A percentile compares a stretch with the other conserved stretches of the same genome.
phyloP scores from a whole-genome alignment of 2,888 invertebrate genomes.

The Cyaniris semiargus region DNA sequence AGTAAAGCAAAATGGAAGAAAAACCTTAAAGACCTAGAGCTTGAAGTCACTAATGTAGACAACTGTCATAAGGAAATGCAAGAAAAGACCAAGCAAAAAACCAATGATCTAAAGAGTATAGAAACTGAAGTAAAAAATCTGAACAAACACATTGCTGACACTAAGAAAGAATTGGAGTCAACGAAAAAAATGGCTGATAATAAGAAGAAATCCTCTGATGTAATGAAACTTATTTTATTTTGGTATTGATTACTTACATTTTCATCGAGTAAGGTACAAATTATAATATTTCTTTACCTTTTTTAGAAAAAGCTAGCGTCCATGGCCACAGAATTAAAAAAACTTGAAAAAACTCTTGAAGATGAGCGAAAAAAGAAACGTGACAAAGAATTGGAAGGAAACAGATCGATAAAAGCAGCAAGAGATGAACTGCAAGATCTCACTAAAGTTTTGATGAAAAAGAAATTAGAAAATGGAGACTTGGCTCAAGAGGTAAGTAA shows the following conservation, averaged over 20 bases:
- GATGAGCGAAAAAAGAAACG: conserved; percentile 52
- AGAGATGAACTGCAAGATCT: conserved; percentile 63
- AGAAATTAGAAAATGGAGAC: conserved; percentile 67
- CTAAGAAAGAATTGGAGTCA: conserved; percentile 50
- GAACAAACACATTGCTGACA: conserved; percentile 53
- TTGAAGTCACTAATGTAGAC: conserved; percentile 51
- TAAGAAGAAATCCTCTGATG: conserved; percentile 57
- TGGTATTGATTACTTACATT: not conserved
- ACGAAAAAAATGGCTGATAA: conserved; percentile 47
- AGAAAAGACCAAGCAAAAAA: conserved; percentile 57
- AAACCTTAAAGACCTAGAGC: conserved; percentile 62
- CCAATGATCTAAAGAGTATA: conserved; percentile 57
- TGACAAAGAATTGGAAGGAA: conserved; percentile 59
- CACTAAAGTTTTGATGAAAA: conserved; percentile 58
- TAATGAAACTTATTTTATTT: conserved; percentile 45
- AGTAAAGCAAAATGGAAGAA: conserved; percentile 63
- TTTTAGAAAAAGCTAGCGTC: conserved; percentile 51
- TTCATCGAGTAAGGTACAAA: not conserved
- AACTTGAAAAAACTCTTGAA: conserved; percentile 45
- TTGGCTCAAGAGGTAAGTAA: conserved; percentile 57
- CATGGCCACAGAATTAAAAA: conserved; percentile 47
- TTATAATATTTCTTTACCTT: not conserved
- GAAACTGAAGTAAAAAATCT: conserved; percentile 56
- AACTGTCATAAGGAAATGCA: conserved; percentile 55
- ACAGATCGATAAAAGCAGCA: conserved; percentile 56